Evolutionary conservation across 1,140 invertebrate genomes (phyloP), one percentile per base, ranked within the genome.

Genomic region (Dendroctonus valens): DNA sequence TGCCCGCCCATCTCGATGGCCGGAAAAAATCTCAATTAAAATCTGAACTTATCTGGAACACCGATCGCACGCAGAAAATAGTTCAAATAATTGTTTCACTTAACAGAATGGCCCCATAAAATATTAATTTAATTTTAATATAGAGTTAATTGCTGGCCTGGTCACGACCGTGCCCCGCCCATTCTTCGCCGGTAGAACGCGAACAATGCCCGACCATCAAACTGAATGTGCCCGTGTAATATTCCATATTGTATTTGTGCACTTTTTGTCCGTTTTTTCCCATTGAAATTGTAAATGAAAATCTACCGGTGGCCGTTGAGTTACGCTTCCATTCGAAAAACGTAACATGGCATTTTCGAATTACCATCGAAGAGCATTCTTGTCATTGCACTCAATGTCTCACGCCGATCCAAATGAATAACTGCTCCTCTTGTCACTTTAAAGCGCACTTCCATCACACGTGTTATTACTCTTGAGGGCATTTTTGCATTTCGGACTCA

Each of bases 71-170:
- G 61, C 50, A 37, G 42, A 64, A 64, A 64, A 54, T 59, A 59
- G 64, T 59, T 59, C 55, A 66, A 59, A 66, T 66, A 55, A 54
- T 64, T 59, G 64, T 59, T 59, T 64, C 39, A 64, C 41, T 48
- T 52, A 68, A 59, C 51, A 55, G 60, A 64, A 64, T 68, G 57
- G 58, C 44, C 51, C 59, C 41, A 61, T 69, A 69, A 65, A 69
- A 58, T 66, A 69, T 58, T 69, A 66, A 69, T 69, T 69, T 62
- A 69, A 66, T 69, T 66, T 66, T 62, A 66, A 61, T 69, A 59
- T 41, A 55, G 41, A 65, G 41, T 57, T 57, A 69, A 69, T 66
- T 69, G 68, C 51, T 39, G 26, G 26, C 9, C 40, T 40, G 15
- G 63, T 69, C 68, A 69, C 68, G 68, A 69, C 50, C 57, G n/a